Evolutionary conservation across 2,888 invertebrate genomes (phyloP).

Genomic region (Entomobrya proxima): DNA sequence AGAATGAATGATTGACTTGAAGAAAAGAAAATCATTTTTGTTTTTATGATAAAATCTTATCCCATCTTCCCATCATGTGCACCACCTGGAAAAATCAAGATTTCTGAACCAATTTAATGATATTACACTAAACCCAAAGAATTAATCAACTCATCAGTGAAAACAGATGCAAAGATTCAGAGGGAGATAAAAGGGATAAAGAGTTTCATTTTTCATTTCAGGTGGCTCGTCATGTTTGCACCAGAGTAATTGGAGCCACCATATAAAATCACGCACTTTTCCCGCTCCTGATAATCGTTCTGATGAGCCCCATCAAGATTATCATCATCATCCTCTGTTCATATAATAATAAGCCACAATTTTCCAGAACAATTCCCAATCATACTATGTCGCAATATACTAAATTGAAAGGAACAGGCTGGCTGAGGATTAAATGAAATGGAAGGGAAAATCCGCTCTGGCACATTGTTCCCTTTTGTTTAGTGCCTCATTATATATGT

Average conservation of each 20-base stretch:
- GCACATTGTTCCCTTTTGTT: slow-evolving; percentile 45
- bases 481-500: slow-evolving; percentile 55
- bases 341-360: background rate
- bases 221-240: slow-evolving; percentile 42
- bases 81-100: slow-evolving; percentile 21
- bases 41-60: slow-evolving; percentile 1
- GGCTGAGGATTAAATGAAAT: slow-evolving; percentile 39
- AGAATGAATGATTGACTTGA: slow-evolving; percentile 22
- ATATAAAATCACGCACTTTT: background rate
- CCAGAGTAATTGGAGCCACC: slow-evolving; percentile 24
- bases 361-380: slow-evolving; percentile 34
- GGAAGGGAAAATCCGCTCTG: slow-evolving; percentile 45
- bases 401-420: slow-evolving; percentile 32
- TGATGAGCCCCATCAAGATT: no score
- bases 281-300: background rate
- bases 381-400: no score
- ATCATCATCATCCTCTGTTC: background rate
- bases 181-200: background rate
- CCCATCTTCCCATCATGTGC: background rate
- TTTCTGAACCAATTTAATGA: slow-evolving; percentile 15
- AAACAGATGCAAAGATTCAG: background rate
- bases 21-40: background rate
- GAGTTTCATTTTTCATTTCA: slow-evolving; percentile 53
- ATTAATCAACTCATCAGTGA: background rate
- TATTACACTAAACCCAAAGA: background rate